Evolutionary conservation across 1,140 invertebrate genomes (phyloP).

Genomic region (Lepidurus packardi): DNA sequence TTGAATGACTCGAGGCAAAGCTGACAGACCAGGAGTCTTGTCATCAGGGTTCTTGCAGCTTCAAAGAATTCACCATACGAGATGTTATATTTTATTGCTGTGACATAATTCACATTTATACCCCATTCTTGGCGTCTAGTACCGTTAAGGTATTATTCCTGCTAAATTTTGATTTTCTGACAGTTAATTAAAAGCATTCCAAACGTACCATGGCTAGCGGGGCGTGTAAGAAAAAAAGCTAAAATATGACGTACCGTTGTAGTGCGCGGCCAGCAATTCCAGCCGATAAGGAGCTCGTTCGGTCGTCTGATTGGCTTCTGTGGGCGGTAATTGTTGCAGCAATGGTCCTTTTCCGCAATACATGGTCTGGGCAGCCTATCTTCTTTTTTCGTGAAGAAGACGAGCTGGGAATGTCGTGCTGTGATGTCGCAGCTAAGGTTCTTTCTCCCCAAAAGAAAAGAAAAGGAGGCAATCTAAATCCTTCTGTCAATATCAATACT

Average conservation of each 20-base stretch:
- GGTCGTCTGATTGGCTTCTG: background rate
- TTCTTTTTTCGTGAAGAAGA: background rate
- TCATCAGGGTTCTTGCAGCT: no score
- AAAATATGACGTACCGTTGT: constrained; percentile 39
- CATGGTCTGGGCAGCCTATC: constrained; percentile 1
- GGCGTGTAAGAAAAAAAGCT: background rate
- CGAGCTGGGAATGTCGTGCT: background rate
- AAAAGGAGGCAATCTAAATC: constrained; percentile 18
- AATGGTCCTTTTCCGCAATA: constrained; percentile 15
- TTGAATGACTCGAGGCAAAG: no score
- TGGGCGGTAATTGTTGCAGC: background rate
- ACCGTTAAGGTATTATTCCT: no score
- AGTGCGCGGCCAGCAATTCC: constrained; percentile 49
- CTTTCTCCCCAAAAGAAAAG: background rate
- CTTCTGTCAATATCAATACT: constrained; percentile 12
- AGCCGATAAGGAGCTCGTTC: constrained; percentile 50
- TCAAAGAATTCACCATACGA: no score
- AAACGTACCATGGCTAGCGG: constrained; percentile 24
- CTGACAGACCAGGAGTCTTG: no score
- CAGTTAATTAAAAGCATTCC: constrained; percentile 32
- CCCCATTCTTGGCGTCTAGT: no score
- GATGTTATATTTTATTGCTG: no score
- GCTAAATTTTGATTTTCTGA: no score
- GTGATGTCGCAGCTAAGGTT: background rate
- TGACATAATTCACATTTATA: no score